Evolutionary conservation across 2,797 vertebrate species (phyloP).

Genomic region (Trachops cirrhosus): DNA sequence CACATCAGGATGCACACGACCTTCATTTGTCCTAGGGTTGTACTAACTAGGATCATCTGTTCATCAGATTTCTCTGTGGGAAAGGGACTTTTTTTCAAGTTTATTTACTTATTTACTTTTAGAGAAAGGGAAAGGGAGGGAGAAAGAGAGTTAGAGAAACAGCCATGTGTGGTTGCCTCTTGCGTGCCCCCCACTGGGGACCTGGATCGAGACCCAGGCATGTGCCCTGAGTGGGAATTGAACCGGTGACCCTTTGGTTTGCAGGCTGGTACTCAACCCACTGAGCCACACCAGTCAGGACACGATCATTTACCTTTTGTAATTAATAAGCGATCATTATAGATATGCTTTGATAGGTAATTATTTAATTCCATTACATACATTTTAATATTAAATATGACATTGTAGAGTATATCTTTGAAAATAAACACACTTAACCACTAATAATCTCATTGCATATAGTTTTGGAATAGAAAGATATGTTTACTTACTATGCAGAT

Average conservation of each 20-base stretch:
- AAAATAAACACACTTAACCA: conserved; percentile 72
- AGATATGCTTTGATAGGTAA: neutral
- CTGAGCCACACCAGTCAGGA: too few relatives aligned
- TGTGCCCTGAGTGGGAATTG: too few relatives aligned
- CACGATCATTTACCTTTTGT: neutral
- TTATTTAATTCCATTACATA: conserved; percentile 20
- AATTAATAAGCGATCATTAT: neutral
- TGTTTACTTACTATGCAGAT: conserved; percentile 90
- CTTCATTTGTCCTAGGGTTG: neutral
- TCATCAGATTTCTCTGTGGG: neutral
- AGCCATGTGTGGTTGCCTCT: too few relatives aligned
- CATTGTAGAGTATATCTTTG: conserved; percentile 62
- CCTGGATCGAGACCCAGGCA: too few relatives aligned
- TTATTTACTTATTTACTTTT: too few relatives aligned
- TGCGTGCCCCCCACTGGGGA: too few relatives aligned
- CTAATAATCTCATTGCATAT: conserved; percentile 61
- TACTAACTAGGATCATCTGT: neutral
- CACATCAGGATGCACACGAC: neutral
- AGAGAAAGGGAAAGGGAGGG: too few relatives aligned
- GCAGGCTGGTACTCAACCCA: too few relatives aligned
- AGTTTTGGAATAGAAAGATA: conserved; percentile 57
- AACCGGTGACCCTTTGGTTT: too few relatives aligned
- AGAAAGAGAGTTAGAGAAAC: too few relatives aligned
- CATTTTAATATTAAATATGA: conserved; percentile 55
- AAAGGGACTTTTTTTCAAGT: neutral